phyloP scores from a whole-genome alignment of 2,888 invertebrate genomes.

The Masnerella sp. region DNA sequence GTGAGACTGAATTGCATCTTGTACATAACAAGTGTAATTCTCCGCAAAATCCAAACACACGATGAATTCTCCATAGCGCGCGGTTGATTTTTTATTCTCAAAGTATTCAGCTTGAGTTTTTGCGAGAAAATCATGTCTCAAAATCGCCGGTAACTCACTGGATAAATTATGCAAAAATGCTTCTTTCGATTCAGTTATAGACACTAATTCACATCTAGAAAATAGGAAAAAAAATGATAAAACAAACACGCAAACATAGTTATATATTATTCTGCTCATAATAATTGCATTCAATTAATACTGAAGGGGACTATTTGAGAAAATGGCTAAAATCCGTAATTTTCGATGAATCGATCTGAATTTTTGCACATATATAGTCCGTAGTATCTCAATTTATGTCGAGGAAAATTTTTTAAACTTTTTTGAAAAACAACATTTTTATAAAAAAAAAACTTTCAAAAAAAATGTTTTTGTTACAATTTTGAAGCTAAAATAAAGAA shows the following conservation, averaged over 20 bases:
- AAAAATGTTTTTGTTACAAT: too few species aligned
- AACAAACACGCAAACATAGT: neutral
- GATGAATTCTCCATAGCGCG: conserved; percentile 12
- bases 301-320: too few species aligned
- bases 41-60: conserved; percentile 24
- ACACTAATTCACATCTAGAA: conserved; percentile 20
- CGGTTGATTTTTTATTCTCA: conserved; percentile 11
- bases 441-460: too few species aligned
- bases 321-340: too few species aligned
- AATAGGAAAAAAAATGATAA: conserved; percentile 5
- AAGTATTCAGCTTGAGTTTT: conserved; percentile 22
- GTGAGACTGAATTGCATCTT: conserved; percentile 30
- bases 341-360: too few species aligned
- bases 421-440: too few species aligned
- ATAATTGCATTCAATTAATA: too few species aligned
- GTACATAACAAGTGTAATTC: conserved; percentile 19
- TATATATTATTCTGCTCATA: too few species aligned
- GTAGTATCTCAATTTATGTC: too few species aligned
- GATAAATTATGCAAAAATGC: conserved; percentile 14
- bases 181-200: conserved; percentile 2
- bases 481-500: too few species aligned
- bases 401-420: too few species aligned
- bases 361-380: too few species aligned
- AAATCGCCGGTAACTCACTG: conserved; percentile 5
- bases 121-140: conserved; percentile 17